phyloP scores from a whole-genome alignment of 1,140 invertebrate genomes.

The Oncopeltus fasciatus region DNA sequence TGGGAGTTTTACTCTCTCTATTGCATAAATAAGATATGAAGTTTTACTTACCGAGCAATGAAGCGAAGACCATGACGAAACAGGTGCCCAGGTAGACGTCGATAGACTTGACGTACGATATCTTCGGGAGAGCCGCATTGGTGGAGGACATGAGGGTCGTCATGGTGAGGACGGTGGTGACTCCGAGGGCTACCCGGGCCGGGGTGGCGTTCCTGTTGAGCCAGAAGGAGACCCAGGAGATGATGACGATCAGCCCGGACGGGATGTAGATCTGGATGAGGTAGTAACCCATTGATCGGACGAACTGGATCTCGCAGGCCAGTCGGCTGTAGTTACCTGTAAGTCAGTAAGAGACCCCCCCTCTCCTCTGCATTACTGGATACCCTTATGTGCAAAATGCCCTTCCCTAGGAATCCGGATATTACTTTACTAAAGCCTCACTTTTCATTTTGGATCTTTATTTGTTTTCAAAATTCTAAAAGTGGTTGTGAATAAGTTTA shows the following conservation, averaged over 20 bases:
- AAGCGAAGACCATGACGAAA: conserved; percentile 96
- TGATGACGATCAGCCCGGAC: conserved; percentile 94
- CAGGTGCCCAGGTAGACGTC: conserved; percentile 95
- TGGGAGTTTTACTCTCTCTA: too few species aligned
- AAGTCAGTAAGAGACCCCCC: conserved; percentile 24
- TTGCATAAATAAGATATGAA: too few species aligned
- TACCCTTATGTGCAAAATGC: too few species aligned
- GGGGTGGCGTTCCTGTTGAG: conserved; percentile 89
- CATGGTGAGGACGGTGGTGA: conserved; percentile 96
- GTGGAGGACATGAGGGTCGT: conserved; percentile 97
- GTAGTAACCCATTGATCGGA: conserved; percentile 96
- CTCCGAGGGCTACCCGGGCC: conserved; percentile 86
- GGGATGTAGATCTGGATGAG: conserved; percentile 99
- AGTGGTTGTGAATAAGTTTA: too few species aligned
- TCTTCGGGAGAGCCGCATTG: conserved; percentile 93
- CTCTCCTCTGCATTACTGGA: neutral
- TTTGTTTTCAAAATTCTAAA: too few species aligned
- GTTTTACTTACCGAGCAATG: conserved; percentile 76
- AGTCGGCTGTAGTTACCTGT: conserved; percentile 94
- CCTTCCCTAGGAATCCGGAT: too few species aligned
- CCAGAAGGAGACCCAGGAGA: conserved; percentile 97
- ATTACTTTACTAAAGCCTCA: too few species aligned
- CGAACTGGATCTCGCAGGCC: conserved; percentile 94
- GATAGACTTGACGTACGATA: conserved; percentile 96
- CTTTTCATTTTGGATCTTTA: too few species aligned